phyloP scores from a whole-genome alignment of 2,888 invertebrate species.

The Tholera decimalis region DNA sequence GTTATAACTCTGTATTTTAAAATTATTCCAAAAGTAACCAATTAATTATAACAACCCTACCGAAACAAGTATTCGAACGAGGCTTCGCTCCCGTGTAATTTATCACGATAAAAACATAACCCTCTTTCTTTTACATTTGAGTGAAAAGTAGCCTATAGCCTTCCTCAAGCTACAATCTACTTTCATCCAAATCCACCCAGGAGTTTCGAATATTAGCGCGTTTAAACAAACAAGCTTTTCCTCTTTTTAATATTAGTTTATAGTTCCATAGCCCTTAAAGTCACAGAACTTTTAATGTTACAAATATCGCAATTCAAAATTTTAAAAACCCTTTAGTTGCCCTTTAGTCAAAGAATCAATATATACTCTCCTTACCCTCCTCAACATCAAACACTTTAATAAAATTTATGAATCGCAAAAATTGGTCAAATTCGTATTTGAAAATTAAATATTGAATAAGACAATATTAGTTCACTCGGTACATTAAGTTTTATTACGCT shows the following conservation, averaged over 20 bases:
- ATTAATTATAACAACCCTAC: background rate
- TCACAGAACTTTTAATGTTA: background rate
- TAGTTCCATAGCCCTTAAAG: background rate
- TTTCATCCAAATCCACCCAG: too few species aligned
- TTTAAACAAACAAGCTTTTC: too few species aligned
- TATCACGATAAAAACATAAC: too few species aligned
- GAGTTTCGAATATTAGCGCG: too few species aligned
- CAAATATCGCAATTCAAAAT: constrained; percentile 29
- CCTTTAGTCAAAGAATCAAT: constrained; percentile 42
- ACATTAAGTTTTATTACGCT: constrained; percentile 90
- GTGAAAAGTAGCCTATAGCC: too few species aligned
- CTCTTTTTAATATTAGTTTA: too few species aligned
- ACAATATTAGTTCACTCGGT: constrained; percentile 91
- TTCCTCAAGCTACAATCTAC: too few species aligned
- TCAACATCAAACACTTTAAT: constrained; percentile 69
- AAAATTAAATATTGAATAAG: constrained; percentile 90
- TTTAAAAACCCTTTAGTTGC: constrained; percentile 31
- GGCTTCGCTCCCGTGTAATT: too few species aligned
- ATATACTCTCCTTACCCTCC: constrained; percentile 57
- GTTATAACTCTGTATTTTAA: background rate
- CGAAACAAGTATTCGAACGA: background rate
- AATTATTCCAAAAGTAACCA: background rate
- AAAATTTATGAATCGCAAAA: constrained; percentile 88
- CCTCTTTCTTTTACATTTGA: too few species aligned
- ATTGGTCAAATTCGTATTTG: constrained; percentile 83